Base-by-base conservation (phyloP, 2,113 vertebrate genomes). In the Bubo bubo region DNA sequence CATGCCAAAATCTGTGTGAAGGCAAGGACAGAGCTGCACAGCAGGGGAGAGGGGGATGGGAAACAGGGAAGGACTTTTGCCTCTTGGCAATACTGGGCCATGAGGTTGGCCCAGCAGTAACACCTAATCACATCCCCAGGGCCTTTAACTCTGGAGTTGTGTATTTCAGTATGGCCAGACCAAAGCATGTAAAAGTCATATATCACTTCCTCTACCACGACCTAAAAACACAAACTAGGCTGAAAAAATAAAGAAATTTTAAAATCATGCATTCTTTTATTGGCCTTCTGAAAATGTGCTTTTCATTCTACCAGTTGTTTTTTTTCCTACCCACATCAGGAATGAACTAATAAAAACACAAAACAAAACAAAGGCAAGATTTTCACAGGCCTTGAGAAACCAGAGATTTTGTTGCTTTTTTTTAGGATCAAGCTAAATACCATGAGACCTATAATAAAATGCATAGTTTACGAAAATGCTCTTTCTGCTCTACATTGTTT, bases 321-420 rank as follows among this genome's bases (percentile, higher is more conserved):
- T 37, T 50, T 71, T 76, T 43, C 56, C 45, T 52, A 59, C 27
- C 27, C 62, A 14, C 20, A 72, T 35, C 12, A 43, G 30, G 26
- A 96, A 79, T 24, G 30, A 79, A 7, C 30, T 89, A 89, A 95
- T 22, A 71, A 67, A 93, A 91, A 56, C 18, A 79, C 9, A 90
- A 86, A 94, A 32, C 15, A 56, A 80, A 91, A 73, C 35, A 59
- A 84, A 88, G 18, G 1, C 18, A 64, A 77, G 21, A 14, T 92
- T 96, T 95, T 79, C 62, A 93, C 24, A 93, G 79, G 55, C 10
- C n/a, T 86, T 77, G 32, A 86, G 91, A 92, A 93, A 88, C 3
- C n/a, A 90, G 49, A 68, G 9, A 30, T 62, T 83, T 88, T 82
- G 9, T 37, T 80, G 24, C 8, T 28, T 21, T 52, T 43, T 47